Percentiles rank a stretch among this genome's conserved stretches.
phyloP scores from a whole-genome alignment of 2,797 vertebrate species.

The Cryptoblepharus egeriae region DNA sequence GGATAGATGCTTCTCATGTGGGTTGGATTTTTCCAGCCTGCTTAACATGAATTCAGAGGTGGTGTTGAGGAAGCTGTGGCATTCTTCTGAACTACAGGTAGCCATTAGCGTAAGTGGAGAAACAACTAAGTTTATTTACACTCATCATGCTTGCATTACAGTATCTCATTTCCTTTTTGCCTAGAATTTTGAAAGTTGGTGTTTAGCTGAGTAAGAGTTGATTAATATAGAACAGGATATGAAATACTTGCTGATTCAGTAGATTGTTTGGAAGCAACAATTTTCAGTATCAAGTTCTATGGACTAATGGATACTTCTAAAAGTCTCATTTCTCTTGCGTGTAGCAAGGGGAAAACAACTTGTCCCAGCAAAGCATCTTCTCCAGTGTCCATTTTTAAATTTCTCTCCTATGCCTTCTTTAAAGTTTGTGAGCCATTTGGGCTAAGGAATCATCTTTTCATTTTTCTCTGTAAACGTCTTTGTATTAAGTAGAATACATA shows the following conservation, averaged over 20 bases:
- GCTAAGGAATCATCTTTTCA: too few relatives aligned
- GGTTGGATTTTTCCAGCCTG: not conserved
- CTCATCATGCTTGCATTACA: not conserved
- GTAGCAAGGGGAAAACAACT: too few relatives aligned
- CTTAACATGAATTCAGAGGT: not conserved
- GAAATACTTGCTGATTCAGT: conserved; percentile 16
- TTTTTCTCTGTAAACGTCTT: too few relatives aligned
- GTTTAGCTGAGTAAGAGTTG: conserved; percentile 26
- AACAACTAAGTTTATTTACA: not conserved
- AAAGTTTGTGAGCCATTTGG: too few relatives aligned
- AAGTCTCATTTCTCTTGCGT: too few relatives aligned
- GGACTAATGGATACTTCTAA: too few relatives aligned
- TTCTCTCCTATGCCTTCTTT: too few relatives aligned
- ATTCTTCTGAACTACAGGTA: not conserved
- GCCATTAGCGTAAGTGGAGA: not conserved
- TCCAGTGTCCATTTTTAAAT: too few relatives aligned
- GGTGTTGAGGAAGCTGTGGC: not conserved
- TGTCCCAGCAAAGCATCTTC: too few relatives aligned
- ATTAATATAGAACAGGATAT: conserved; percentile 23
- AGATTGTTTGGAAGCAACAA: not conserved
- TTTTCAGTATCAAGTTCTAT: not conserved
- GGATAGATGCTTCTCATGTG: not conserved
- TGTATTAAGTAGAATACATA: too few relatives aligned
- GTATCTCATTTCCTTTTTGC: conserved; percentile 17
- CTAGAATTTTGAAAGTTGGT: conserved; percentile 6